A percentile compares a stretch with the other conserved stretches of the same genome.
Evolutionary conservation across 2,113 vertebrate species (phyloP).

Genomic region (Leptodactylus fuscus): DNA sequence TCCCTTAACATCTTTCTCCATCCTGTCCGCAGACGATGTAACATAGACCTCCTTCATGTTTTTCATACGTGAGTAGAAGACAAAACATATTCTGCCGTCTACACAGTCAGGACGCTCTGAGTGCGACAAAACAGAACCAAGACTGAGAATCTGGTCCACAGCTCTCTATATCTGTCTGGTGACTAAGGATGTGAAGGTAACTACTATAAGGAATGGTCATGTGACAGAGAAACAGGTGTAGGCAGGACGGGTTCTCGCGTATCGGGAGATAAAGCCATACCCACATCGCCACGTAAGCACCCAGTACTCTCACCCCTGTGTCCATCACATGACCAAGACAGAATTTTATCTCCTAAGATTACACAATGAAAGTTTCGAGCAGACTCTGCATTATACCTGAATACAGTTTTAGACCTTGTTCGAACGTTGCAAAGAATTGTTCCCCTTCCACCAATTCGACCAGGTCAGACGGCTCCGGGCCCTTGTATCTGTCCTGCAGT

Average conservation of each 20-base stretch:
- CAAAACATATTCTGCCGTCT: conserved; percentile 84
- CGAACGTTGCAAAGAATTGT: conserved; percentile 95
- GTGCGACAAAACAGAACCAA: not conserved
- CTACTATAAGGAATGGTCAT: not conserved
- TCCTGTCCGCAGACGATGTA: conserved; percentile 77
- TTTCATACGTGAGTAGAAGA: conserved; percentile 92
- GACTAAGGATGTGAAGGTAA: not conserved
- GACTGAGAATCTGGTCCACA: not conserved
- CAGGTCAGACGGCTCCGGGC: conserved; percentile 93
- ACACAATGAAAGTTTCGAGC: too few species aligned
- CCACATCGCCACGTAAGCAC: not conserved
- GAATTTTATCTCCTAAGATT: too few species aligned
- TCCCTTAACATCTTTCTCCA: conserved; percentile 82
- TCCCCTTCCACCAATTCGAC: conserved; percentile 95
- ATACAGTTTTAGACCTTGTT: conserved; percentile 85
- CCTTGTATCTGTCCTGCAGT: conserved; percentile 83
- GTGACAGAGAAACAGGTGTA: not conserved
- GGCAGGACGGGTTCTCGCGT: too few species aligned
- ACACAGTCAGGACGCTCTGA: conserved; percentile 91
- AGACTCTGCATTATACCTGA: too few species aligned
- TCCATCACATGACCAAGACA: not conserved
- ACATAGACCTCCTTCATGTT: conserved; percentile 94
- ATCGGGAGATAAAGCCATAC: too few species aligned
- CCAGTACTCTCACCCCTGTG: not conserved
- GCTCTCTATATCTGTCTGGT: not conserved